Conservation (phyloP, 2,888 invertebrate species). For the Meandrusa payeni region DNA sequence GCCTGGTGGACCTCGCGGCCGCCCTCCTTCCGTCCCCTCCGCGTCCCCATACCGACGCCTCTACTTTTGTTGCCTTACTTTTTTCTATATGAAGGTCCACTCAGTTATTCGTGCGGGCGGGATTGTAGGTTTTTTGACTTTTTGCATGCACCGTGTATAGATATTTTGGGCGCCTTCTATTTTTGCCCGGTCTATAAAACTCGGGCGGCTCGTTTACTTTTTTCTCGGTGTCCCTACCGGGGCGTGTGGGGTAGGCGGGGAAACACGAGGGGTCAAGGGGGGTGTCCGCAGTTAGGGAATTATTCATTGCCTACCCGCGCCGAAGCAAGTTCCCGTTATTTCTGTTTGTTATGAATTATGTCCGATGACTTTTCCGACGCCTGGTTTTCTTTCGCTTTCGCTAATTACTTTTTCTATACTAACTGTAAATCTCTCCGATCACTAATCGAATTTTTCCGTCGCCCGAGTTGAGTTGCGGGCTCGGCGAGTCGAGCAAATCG, state of each 20-base stretch:
- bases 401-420: conserved; percentile 74
- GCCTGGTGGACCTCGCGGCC: conserved; percentile 24
- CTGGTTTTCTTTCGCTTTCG: conserved; percentile 71
- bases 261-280: conserved; percentile 58
- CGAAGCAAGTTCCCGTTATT: conserved; percentile 78
- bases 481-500: no score
- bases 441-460: conserved; percentile 32
- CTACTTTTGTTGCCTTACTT: conserved; percentile 62
- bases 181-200: conserved; percentile 76
- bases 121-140: conserved; percentile 69
- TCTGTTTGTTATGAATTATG: conserved; percentile 80
- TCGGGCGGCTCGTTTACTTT: conserved; percentile 73
- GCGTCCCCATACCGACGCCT: conserved; percentile 42
- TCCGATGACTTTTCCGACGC: conserved; percentile 76
- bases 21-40: conserved; percentile 39
- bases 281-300: conserved; percentile 79
- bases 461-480: background rate
- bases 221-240: conserved; percentile 66
- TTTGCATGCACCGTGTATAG: conserved; percentile 73
- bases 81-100: conserved; percentile 74
- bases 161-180: conserved; percentile 78
- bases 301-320: conserved; percentile 80
- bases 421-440: conserved; percentile 63
- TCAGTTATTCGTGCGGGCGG: conserved; percentile 78
- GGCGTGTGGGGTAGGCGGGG: conserved; percentile 32